Evolutionary conservation across 2,888 invertebrate genomes (phyloP), one percentile per base, ranked within the genome.

Genomic region (Schrankia costaestrigalis): DNA sequence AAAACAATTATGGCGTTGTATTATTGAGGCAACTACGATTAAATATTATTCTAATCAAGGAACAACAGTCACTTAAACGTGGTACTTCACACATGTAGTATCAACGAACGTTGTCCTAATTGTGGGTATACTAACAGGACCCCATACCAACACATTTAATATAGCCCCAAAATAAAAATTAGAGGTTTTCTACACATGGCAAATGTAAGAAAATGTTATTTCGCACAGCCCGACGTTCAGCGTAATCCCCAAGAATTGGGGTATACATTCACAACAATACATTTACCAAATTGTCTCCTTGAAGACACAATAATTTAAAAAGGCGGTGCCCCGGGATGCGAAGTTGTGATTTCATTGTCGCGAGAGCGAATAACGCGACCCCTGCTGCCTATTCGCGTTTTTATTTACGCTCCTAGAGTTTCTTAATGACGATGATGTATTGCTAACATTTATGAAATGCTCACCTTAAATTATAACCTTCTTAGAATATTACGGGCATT

Each of bases 261-360:
- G 60, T 62, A 63, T 61, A 59, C 61, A 64, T 63, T 60, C 57
- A 47, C 65, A 53, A 70, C 70, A 65, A 81, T 79, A 78, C 79
- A 76, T 81, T 79, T 68, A 54, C 67, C 53, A 75, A 82, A 83
- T 82, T 78, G 81, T 82, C 73, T 73, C 68, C 73, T 64, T 72
- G 72, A 78, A 78, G 67, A 70, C 71, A 78, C 71, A 68, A 81
- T 82, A 72, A 79, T 79, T 80, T 79, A 69, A 78, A 72, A 74
- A 72, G 61, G 62, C 61, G 58, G 25, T 46, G 43, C 54, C 39
- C 39, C 37, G 50, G 47, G 52, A 55, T 40, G 33, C 40, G 42
- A 47, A 54, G 50, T 57, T 55, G 56, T 57, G 58, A 58, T 56
- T 54, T 58, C 56, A 52, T 45, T 54, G 55, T 60, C 46, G 44